A percentile compares a stretch with the other conserved stretches of the same genome.
phyloP scores from a whole-genome alignment of 2,113 vertebrate genomes.

The Lepus europaeus region DNA sequence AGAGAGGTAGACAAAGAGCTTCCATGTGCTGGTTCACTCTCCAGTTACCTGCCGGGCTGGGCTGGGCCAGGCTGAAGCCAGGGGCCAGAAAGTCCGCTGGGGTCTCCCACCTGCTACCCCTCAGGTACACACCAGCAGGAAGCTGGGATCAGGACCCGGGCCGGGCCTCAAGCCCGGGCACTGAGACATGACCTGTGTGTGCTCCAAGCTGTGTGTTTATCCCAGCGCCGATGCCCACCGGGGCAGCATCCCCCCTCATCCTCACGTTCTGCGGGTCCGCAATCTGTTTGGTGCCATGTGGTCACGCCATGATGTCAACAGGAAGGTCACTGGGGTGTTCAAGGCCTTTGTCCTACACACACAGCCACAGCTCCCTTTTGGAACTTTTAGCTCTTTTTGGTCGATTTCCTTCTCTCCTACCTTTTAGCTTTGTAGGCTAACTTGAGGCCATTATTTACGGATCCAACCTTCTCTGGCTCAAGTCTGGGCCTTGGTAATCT shows the following conservation, averaged over 20 bases:
- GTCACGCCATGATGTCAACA: not conserved
- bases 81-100: too few relatives aligned
- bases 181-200: too few relatives aligned
- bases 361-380: not conserved
- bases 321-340: not conserved
- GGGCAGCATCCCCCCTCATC: not conserved
- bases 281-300: not conserved
- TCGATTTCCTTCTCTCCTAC: not conserved
- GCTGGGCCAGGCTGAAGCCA: too few relatives aligned
- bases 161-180: too few relatives aligned
- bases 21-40: too few relatives aligned
- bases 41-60: too few relatives aligned
- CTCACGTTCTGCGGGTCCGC: not conserved
- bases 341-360: not conserved
- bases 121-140: too few relatives aligned
- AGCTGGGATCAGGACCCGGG: too few relatives aligned
- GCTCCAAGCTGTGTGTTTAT: too few relatives aligned
- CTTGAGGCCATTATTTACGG: not conserved
- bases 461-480: not conserved
- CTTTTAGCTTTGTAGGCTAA: not conserved
- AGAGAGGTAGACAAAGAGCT: too few relatives aligned
- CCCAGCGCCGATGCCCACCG: too few relatives aligned
- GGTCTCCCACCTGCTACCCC: too few relatives aligned
- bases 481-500: not conserved
- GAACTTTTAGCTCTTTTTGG: not conserved